phyloP scores from a whole-genome alignment of 2,888 invertebrate species.

The Portevinia maculata region DNA sequence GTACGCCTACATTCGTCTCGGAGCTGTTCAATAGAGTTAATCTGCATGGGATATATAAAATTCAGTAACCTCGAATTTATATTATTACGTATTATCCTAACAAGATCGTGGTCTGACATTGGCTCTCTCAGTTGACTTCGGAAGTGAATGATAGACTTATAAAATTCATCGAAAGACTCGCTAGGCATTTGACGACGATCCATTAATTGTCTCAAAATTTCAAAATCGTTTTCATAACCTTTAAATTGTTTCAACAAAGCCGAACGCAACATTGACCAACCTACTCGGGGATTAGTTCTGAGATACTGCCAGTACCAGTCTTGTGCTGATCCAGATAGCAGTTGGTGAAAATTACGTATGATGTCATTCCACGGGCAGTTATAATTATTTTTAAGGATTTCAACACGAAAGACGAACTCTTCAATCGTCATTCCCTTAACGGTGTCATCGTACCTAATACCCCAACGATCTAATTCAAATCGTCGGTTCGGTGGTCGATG shows the following conservation, averaged over 20 bases:
- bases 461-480: slow-evolving; percentile 39
- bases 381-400: slow-evolving; percentile 1
- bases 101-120: background rate
- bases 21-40: background rate
- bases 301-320: slow-evolving; percentile 51
- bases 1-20: background rate
- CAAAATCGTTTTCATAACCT: slow-evolving; percentile 27
- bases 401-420: background rate
- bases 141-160: background rate
- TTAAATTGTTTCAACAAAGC: slow-evolving; percentile 30
- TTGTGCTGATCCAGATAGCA: slow-evolving; percentile 16
- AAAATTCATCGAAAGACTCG: slow-evolving; percentile 21
- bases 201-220: slow-evolving; percentile 24
- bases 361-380: slow-evolving; percentile 12
- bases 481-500: background rate
- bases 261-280: slow-evolving; percentile 27
- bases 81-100: background rate
- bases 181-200: slow-evolving; percentile 28
- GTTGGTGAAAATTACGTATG: slow-evolving; percentile 20
- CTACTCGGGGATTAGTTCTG: background rate
- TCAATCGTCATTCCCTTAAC: background rate
- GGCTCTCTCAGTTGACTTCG: background rate
- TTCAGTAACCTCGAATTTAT: no score
- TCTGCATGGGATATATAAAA: slow-evolving; percentile 1
- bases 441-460: slow-evolving; percentile 33